A percentile compares a stretch with the other conserved stretches of the same genome.
These are phyloP conservation scores for Drosophila gunungcola DNA, from an alignment of 1,140 invertebrate species.

Conservation along the genomic window DNA sequence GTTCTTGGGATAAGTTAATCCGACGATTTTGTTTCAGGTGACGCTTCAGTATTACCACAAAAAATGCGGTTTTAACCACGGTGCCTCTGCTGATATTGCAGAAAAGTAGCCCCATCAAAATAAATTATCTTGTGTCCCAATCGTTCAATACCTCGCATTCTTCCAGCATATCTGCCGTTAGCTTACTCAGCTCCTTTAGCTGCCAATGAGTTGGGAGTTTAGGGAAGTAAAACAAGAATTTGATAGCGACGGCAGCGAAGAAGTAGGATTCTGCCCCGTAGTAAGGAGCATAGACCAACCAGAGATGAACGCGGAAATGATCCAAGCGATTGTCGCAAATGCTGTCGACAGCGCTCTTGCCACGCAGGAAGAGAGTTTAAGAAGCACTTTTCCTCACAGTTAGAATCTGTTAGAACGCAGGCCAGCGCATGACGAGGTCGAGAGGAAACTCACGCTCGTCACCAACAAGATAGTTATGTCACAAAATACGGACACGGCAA, in stretches of 20 bases:
- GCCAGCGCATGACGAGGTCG: constrained; percentile 7
- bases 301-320: constrained; percentile 5
- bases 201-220: constrained; percentile 7
- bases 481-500: too few species aligned
- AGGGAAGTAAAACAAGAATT: constrained; percentile 18
- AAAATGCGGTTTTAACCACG: constrained; percentile 2
- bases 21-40: not conserved
- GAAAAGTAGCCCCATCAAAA: not conserved
- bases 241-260: constrained; percentile 15
- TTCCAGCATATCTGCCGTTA: not conserved
- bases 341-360: constrained; percentile 1
- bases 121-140: not conserved
- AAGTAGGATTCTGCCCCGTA: not conserved
- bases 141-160: constrained; percentile 7
- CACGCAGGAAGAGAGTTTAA: constrained; percentile 1
- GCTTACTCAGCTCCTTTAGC: constrained; percentile 4
- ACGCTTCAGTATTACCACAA: not conserved
- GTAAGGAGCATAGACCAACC: not conserved
- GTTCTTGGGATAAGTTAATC: not conserved
- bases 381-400: not conserved
- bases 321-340: constrained; percentile 9
- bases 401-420: constrained; percentile 1
- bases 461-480: too few species aligned
- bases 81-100: not conserved
- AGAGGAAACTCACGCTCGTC: constrained; percentile 7